Conservation (phyloP, 2,797 vertebrate species). For the Melanogrammus aeglefinus region DNA sequence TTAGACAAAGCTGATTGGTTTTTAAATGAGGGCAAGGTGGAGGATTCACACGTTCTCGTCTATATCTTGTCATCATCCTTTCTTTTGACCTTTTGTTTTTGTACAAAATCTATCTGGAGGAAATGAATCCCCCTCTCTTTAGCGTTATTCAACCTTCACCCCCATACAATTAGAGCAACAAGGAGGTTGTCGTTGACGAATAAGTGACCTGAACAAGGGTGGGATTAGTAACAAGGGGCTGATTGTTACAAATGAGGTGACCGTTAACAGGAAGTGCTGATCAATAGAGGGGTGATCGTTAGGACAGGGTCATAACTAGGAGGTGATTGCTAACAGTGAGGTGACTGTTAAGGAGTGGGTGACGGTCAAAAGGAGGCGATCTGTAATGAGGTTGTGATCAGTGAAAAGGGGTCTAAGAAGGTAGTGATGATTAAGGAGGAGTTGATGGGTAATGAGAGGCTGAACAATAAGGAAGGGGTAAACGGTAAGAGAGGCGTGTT, state of each 20-base stretch:
- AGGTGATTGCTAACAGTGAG: neutral
- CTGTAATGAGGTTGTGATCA: neutral
- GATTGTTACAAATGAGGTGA: neutral
- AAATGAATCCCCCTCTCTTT: neutral
- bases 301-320: neutral
- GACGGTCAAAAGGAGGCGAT: neutral
- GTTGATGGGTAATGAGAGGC: neutral
- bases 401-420: neutral
- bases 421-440: neutral
- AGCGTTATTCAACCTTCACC: neutral
- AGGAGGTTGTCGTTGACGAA: neutral
- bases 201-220: too few species aligned
- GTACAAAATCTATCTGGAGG: neutral
- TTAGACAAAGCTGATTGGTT: neutral
- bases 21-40: conserved; percentile 75
- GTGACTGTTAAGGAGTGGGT: neutral
- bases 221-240: too few species aligned
- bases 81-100: conserved; percentile 29
- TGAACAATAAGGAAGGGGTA: too few species aligned
- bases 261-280: neutral
- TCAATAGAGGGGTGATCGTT: neutral
- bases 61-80: neutral
- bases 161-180: neutral
- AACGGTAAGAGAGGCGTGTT: too few species aligned
- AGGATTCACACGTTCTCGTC: conserved; percentile 26